Conservation (phyloP, 2,113 vertebrate species). For the Echinops telfairi region DNA sequence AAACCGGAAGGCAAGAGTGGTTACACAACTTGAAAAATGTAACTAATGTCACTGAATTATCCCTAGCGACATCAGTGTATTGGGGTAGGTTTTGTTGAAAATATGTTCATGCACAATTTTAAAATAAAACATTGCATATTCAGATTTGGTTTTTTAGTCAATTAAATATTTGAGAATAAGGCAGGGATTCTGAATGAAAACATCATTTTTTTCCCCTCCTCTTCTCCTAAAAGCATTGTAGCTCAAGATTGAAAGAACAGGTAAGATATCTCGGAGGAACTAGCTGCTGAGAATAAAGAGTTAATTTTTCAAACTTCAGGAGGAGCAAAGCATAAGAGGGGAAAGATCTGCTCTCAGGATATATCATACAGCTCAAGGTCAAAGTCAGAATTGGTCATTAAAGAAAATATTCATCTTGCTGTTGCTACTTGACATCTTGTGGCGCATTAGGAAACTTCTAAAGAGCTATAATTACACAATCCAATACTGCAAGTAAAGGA, state of each 20-base stretch:
- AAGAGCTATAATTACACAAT: slow-evolving; percentile 36
- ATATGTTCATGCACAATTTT: background rate
- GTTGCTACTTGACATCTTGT: background rate
- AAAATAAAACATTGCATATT: background rate
- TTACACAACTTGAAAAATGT: background rate
- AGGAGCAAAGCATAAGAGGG: background rate
- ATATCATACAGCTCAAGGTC: slow-evolving; percentile 51
- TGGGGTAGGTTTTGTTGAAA: background rate
- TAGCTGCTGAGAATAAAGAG: background rate
- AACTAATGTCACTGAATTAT: background rate
- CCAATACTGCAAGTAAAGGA: slow-evolving; percentile 33
- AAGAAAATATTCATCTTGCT: slow-evolving; percentile 46
- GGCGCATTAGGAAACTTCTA: slow-evolving; percentile 24
- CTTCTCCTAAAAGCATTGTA: background rate
- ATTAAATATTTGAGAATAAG: background rate
- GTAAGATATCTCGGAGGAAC: background rate
- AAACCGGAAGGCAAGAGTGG: background rate
- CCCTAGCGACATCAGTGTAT: background rate
- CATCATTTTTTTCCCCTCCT: accelerated
- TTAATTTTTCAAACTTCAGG: slow-evolving; percentile 14
- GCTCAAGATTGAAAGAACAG: background rate
- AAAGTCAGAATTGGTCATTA: slow-evolving; percentile 46
- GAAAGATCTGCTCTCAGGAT: background rate
- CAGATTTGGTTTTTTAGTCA: background rate
- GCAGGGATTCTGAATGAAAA: background rate